Base-by-base conservation (phyloP, 2,888 invertebrate species). In the Alsophila aescularia region DNA sequence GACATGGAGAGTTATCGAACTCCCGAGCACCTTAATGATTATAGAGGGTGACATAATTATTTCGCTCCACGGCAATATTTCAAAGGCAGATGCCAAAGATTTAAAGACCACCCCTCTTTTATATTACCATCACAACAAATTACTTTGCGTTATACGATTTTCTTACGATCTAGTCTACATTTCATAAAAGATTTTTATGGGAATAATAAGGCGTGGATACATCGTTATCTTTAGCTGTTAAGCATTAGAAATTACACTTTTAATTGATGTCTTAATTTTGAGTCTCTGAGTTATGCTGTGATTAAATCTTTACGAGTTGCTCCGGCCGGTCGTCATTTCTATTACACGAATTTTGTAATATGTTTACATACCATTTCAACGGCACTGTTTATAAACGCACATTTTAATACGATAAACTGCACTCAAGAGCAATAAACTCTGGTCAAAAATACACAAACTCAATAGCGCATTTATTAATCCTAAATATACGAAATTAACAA, bases 21-120 rank as follows among this genome's bases (percentile, higher is more conserved):
- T 58, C 66, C 69, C 74, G 74, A 79, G 73, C 68, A 72, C 48
- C 48, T 73, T 75, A 74, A 77, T 73, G 73, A 77, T 75, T 68
- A n/a, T n/a, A 65, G 68, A 77, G 77, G 77, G 66, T 61, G 67
- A 81, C 76, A 80, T 84, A 83, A 85, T 85, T 81, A 85, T 79
- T 81, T 79, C 74, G 72, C 70, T 76, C 76, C 34, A 44, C 69
- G 73, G 71, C 78, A 75, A 74, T 76, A 75, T 77, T 72, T 78
- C 75, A 72, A 74, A 75, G 71, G 68, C 82, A 81, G 79, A 77
- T 79, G 79, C 77, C 78, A 41, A 45, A 78, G 75, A 81, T 77
- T 77, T 66, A 64, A 73, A 66, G 72, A 72, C 44, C 24, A 75
- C 65, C 66, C 67, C 71, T 71, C 66, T 69, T 75, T 75, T 73